Conservation (phyloP, 2,888 invertebrate genomes). For the Diloba caeruleocephala region DNA sequence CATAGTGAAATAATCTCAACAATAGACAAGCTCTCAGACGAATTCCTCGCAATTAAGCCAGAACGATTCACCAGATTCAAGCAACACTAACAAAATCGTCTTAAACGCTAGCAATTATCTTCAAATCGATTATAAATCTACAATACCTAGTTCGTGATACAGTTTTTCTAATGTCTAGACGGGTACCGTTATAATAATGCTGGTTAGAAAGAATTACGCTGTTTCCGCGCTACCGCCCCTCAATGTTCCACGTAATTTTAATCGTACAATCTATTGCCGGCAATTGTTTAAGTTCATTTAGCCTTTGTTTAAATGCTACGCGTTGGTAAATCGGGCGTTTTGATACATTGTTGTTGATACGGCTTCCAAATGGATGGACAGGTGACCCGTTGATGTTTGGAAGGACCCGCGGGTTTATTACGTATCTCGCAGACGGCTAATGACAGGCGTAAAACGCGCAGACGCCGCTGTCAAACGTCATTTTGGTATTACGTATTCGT, state of each 20-base stretch:
- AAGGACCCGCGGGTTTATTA: too few relatives aligned
- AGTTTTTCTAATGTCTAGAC: constrained; percentile 48
- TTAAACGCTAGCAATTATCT: constrained; percentile 12
- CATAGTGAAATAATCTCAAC: background rate
- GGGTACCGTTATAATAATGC: constrained; percentile 36
- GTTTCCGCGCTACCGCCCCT: constrained; percentile 34
- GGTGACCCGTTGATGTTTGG: too few relatives aligned
- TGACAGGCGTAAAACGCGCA: too few relatives aligned
- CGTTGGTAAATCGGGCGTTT: constrained; percentile 19
- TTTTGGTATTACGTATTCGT: too few relatives aligned
- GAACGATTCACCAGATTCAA: background rate
- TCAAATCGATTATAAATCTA: constrained; percentile 25
- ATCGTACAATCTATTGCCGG: constrained; percentile 9
- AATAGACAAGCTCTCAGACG: background rate
- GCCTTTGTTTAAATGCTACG: constrained; percentile 31
- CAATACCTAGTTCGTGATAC: constrained; percentile 27
- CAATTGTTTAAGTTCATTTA: constrained; percentile 26
- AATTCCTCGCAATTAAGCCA: background rate
- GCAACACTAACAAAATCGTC: constrained; percentile 1
- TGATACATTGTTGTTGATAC: too few relatives aligned
- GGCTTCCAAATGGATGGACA: too few relatives aligned
- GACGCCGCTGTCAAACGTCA: too few relatives aligned
- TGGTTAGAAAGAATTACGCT: constrained; percentile 28
- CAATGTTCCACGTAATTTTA: constrained; percentile 4
- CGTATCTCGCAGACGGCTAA: too few relatives aligned